Base-by-base conservation (phyloP, 2,797 vertebrate species). In the Meda fulgida region DNA sequence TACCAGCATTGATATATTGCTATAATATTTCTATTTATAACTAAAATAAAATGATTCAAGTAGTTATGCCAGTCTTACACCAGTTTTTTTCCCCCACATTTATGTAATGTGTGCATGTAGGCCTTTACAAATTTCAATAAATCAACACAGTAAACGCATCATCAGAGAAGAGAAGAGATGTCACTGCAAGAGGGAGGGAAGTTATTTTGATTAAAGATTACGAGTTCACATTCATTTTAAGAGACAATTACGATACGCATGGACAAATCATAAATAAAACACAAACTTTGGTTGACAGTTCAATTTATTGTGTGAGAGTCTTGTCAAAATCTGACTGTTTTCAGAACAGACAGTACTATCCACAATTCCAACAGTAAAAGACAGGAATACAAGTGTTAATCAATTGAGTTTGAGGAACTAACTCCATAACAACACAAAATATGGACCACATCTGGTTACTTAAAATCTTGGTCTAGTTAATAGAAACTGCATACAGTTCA, bases 381-480 rank as follows among this genome's bases (percentile, higher is more conserved):
- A 34, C 23, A 78, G 60, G n/a, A 89, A 87, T 6, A 78, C 5
- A 65, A 31, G 18, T 34, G 3, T 31, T 66, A 19, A 67, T 66
- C 63, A 34, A 16, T 10, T 21, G 65, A 18, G 7, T 34, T 21
- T 36, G 18, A 67, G 65, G 65, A 36, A 21, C 7, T 21, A 19
- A 63, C 11, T 29, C 26, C 31, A 36, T 10, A 36, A 21, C 1
- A 67, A 67, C 19, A 21, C 8, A 21, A 36, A 36, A 36, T 36
- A 21, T 67, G 18, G 31, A 21, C 7, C 31, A 19, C 2, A 29
- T 10, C 29, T 36, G 18, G 8, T 10, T 36, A 67, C 31, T 67
- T 67, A 67, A 67, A 67, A 67, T 34, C 14, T 1, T 10, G 65
- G 65, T 19, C 19, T 66, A 21, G 19, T 67, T 36, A 4, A 21